A percentile compares a stretch with the other conserved stretches of the same genome.
phyloP scores from a whole-genome alignment of 1,140 invertebrate species.

The Dryas iulia region DNA sequence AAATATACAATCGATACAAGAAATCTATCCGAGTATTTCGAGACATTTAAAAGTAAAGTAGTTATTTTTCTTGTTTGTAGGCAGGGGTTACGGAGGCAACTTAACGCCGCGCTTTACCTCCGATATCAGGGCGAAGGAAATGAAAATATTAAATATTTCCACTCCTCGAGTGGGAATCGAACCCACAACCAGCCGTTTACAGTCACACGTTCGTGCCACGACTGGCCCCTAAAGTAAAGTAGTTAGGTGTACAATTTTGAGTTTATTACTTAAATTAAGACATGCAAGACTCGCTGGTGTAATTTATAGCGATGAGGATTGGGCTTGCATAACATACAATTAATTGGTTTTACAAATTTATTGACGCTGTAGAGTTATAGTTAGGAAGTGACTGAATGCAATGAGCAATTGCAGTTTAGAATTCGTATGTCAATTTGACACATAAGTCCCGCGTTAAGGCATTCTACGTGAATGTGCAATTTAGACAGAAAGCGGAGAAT shows the following conservation, averaged over 20 bases:
- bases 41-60: no score
- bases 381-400: neutral
- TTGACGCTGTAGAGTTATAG: neutral
- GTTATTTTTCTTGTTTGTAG: no score
- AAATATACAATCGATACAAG: conserved; percentile 33
- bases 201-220: no score
- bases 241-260: neutral
- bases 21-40: conserved; percentile 26
- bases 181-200: no score
- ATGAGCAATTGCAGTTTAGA: neutral
- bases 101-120: no score
- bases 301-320: neutral
- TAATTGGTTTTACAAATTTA: neutral
- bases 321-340: neutral
- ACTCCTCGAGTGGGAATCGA: no score
- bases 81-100: no score
- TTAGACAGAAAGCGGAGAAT: neutral
- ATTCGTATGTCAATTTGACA: no score
- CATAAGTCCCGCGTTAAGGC: neutral
- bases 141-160: no score
- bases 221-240: no score
- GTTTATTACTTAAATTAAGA: neutral
- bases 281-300: neutral
- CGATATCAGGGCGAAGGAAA: no score
- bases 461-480: neutral